Percentiles rank a stretch among this genome's conserved stretches.
Conservation (phyloP, 2,797 vertebrate species). For the Centroberyx gerrardi region DNA sequence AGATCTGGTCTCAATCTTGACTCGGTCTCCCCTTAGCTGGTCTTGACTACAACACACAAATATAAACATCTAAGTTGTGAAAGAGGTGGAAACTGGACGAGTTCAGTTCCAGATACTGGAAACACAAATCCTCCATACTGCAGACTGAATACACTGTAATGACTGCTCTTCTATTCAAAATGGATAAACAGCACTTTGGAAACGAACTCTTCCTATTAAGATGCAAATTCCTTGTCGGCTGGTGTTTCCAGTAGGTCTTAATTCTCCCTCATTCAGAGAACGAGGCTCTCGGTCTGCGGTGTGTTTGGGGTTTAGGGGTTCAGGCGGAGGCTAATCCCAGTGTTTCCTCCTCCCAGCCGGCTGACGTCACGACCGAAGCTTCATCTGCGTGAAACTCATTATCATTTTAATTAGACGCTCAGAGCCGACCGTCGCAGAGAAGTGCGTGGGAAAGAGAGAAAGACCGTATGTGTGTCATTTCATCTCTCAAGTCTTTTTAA, state of each 20-base stretch:
- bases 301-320: conserved; percentile 27
- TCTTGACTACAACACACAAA: background rate
- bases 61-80: no score
- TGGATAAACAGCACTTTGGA: conserved; percentile 14
- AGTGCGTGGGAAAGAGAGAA: conserved; percentile 1
- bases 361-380: conserved; percentile 18
- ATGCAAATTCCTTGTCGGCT: conserved; percentile 29
- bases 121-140: no score
- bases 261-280: background rate
- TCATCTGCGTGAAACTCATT: background rate
- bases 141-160: background rate
- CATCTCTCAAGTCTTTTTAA: no score
- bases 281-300: background rate
- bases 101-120: background rate
- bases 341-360: conserved; percentile 12
- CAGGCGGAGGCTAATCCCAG: conserved; percentile 47
- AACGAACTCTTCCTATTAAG: conserved; percentile 28
- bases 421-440: background rate
- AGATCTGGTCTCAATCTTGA: background rate
- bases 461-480: background rate
- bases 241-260: conserved; percentile 2
- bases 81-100: no score
- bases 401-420: conserved; percentile 37
- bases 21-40: background rate
- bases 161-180: conserved; percentile 13